Evolutionary conservation across 1,140 invertebrate genomes (phyloP), one percentile per base, ranked within the genome.

Genomic region (Micrasema minimum): DNA sequence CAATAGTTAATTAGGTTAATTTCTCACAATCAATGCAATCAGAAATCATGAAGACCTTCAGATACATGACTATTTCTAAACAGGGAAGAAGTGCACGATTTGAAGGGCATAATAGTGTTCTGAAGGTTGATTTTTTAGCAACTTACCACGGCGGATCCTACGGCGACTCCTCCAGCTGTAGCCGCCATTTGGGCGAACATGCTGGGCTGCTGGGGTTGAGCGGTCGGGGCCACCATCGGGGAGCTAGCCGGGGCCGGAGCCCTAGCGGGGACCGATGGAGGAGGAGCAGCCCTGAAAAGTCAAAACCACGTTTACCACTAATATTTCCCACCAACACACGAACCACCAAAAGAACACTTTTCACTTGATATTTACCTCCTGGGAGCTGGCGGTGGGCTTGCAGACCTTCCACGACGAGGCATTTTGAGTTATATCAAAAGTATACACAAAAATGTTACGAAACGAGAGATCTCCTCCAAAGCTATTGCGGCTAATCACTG

Each of bases 101-200:
- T 16, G n/a, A 14, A 38, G 16, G 26, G 20, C 12, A n/a, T n/a
- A n/a, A n/a, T n/a, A n/a, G n/a, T n/a, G n/a, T n/a, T n/a, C n/a
- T n/a, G n/a, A n/a, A n/a, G n/a, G n/a, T n/a, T n/a, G n/a, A n/a
- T n/a, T n/a, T n/a, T n/a, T n/a, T n/a, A n/a, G n/a, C 18, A 38
- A 87, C 87, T 78, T 81, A 89, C 88, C 75, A 96, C 89, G 38
- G 94, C 92, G 0, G 92, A 94, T 77, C 94, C 94, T 53, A 96
- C 88, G 38, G 94, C 94, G 26, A 96, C 94, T 76, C 94, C 94
- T 61, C 93, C 94, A 77, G 94, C 94, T 5, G 94, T 96, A 1
- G 93, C 93, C 67, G 93, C 94, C 94, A 96, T 96, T 84, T 97
- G 93, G 53, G 88, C 89, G 77, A 96, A 88, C 45, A 95, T 73